Evolutionary conservation across 2,113 vertebrate genomes (phyloP), one percentile per base, ranked within the genome.

Genomic region (Anarrhichthys ocellatus): DNA sequence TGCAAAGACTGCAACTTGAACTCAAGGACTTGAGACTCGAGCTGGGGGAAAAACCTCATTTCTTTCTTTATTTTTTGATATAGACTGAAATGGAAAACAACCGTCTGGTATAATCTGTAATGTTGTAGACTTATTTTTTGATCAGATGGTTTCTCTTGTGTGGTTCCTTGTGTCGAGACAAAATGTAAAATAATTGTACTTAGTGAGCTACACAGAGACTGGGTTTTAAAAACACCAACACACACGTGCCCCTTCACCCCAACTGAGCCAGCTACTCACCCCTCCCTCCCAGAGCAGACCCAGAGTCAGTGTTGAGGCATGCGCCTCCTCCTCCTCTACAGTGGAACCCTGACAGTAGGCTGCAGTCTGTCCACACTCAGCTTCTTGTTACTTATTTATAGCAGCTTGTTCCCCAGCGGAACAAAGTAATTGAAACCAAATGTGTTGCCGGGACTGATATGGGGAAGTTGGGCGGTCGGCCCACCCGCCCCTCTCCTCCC

Each of bases 311-410:
- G 81, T 34, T 27, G 64, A 82, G 79, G 58, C 78, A 83, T 72
- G 77, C 7, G 46, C 36, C 71, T 8, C 29, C 67, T 36, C 80
- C 80, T 56, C 54, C 52, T 56, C 65, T 4, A 7, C 46, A 50
- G 46, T 36, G 46, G 15, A 32, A 69, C 46, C 34, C 76, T 34
- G 17, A 76, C 87, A 81, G 85, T 77, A 63, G 84, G 70, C 87
- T 56, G 66, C 76, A 73, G 81, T 66, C 87, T 13, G 78, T 78
- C 86, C 79, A 86, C 83, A 85, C 83, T 56, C 85, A 2, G 82
- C 88, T 85, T 59, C 87, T 81, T 76, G 63, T 79, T 65, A 56
- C 81, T 90, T 92, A 93, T 93, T 93, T 92, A 92, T 93, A 93
- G 92, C 86, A 71, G 78, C 85, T 68, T 32, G 72, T 75, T 88